Evolutionary conservation across 2,888 invertebrate genomes (phyloP), one percentile per base, ranked within the genome.

Genomic region (Megastigmus dorsalis): DNA sequence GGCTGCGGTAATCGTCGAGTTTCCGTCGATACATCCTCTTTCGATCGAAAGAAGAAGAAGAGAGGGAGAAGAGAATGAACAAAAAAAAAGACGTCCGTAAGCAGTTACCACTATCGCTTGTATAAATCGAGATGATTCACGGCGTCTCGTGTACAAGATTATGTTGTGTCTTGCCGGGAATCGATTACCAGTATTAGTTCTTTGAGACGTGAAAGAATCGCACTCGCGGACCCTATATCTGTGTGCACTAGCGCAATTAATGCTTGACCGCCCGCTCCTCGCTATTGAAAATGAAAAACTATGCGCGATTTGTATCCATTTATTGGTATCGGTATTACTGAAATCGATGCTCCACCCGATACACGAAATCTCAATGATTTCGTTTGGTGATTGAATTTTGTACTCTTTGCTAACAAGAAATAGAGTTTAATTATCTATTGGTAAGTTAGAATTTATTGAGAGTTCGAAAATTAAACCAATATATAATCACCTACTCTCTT

Each of bases 171-270:
- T 50, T 60, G 67, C 45, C 23, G 20, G 38, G 38, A 68, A 74
- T 68, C 74, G 74, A 74, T 68, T 74, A 73, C 60, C 54, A 50
- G 66, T 60, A 73, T 73, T 73, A 73, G 73, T 73, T 67, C 59
- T 36, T 33, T n/a, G 10, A 15, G 74, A 63, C 68, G 69, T 54
- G 36, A 26, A 69, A 62, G 67, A 62, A 68, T 67, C 54, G 62
- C 52, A 18, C 33, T 41, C 20, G 48, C 10, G 28, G n/a, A n/a
- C n/a, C n/a, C n/a, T n/a, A n/a, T n/a, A n/a, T n/a, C 30, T n/a
- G 20, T 33, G 9, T 26, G 55, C 41, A 33, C 69, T 60, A 69
- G 28, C 41, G 66, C 72, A 72, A 72, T 72, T 72, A 72, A 59
- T 57, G 54, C 63, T 26, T 28, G 38, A n/a, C 36, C 52, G 65